Conservation (phyloP, 2,113 vertebrate species). For the Pelmatolapia mariae region DNA sequence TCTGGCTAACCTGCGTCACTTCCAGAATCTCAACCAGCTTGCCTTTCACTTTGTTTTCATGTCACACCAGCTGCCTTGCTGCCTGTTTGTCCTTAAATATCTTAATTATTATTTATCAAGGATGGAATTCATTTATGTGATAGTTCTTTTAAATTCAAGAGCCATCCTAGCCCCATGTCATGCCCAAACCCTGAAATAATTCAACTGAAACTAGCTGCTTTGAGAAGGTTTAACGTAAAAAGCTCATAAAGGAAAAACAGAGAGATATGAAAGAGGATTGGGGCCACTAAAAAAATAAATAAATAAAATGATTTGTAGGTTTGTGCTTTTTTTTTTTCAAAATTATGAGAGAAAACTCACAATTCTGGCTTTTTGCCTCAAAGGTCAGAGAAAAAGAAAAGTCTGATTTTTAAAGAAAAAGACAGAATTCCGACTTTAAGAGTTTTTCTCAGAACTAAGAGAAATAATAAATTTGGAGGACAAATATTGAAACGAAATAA, state of each 20-base stretch:
- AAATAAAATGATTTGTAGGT: not conserved
- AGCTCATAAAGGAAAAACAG: not conserved
- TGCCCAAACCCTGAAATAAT: not conserved
- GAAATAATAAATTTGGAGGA: not conserved
- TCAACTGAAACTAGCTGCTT: not conserved
- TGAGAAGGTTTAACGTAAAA: not conserved
- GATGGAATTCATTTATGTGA: not conserved
- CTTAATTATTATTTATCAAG: not conserved
- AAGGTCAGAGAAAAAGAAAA: not conserved
- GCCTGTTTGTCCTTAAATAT: not conserved
- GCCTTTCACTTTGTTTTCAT: not conserved
- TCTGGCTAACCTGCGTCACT: conserved; percentile 2
- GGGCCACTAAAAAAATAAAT: not conserved
- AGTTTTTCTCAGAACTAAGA: not conserved
- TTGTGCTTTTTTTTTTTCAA: not conserved
- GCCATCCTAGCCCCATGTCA: not conserved
- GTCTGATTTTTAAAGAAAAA: not conserved
- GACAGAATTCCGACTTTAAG: not conserved
- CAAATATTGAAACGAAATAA: not conserved
- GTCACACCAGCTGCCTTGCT: not conserved
- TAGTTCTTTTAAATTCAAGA: not conserved
- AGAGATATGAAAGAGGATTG: not conserved
- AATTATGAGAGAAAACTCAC: not conserved
- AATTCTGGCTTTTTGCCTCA: not conserved
- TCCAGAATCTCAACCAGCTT: not conserved